Evolutionary conservation across 2,797 vertebrate species (phyloP).

Genomic region (Xiphorhynchus erythropygius): DNA sequence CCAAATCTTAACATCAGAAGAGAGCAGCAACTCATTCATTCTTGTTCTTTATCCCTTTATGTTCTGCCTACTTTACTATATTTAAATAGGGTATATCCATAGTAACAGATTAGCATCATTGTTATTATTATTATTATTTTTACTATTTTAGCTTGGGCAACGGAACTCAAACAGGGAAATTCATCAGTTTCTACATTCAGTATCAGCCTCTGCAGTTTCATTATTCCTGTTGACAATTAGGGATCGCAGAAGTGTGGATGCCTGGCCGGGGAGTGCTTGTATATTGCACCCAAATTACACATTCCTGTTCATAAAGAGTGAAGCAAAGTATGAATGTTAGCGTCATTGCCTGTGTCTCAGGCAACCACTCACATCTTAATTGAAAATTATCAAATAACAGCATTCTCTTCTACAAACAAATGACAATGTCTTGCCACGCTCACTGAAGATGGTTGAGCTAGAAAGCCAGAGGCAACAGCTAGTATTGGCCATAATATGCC

Average conservation of each 20-base stretch:
- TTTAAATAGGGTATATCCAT: conserved; percentile 51
- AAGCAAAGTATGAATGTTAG: conserved; percentile 68
- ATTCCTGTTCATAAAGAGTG: conserved; percentile 75
- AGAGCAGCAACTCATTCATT: not conserved
- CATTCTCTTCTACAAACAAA: conserved; percentile 49
- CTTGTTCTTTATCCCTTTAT: not conserved
- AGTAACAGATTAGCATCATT: not conserved
- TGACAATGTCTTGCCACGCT: not conserved
- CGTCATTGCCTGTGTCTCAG: conserved; percentile 71
- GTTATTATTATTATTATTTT: conserved; percentile 14
- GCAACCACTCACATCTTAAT: conserved; percentile 76
- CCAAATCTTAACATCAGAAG: not conserved
- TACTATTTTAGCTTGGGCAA: conserved; percentile 33
- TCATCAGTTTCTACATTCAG: conserved; percentile 58
- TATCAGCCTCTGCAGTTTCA: conserved; percentile 69
- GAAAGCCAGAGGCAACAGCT: not conserved
- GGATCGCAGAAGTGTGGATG: conserved; percentile 57
- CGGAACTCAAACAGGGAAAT: conserved; percentile 24
- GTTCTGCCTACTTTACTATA: conserved; percentile 14
- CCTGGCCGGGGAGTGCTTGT: conserved; percentile 71
- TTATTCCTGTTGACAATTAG: conserved; percentile 79
- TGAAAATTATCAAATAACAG: conserved; percentile 77
- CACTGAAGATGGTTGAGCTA: not conserved
- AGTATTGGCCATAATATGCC: accelerated
- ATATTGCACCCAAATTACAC: conserved; percentile 80